phyloP scores from a whole-genome alignment of 1,140 invertebrate species.

The Pseudobourletiella spinata region DNA sequence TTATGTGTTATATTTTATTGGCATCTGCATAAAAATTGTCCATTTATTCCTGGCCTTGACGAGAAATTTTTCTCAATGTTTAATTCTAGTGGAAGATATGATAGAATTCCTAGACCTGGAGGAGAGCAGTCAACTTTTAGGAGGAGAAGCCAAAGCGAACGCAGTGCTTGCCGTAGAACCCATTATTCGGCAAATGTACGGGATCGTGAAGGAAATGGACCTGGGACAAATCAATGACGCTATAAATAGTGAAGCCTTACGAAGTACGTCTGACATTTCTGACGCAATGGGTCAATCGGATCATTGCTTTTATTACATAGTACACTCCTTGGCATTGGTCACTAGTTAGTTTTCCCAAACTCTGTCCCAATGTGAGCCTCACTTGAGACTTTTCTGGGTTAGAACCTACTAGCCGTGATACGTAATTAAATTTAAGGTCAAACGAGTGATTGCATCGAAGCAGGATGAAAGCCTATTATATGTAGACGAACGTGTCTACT shows the following conservation, averaged over 20 bases:
- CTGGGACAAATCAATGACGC: constrained; percentile 26
- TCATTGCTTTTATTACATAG: too few relatives aligned
- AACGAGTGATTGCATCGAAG: too few relatives aligned
- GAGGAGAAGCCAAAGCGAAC: constrained; percentile 34
- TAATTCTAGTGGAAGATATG: constrained; percentile 33
- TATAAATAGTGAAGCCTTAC: constrained; percentile 30
- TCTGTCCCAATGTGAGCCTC: too few relatives aligned
- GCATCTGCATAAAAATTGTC: too few relatives aligned
- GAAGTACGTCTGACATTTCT: constrained; percentile 26
- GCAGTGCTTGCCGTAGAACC: constrained; percentile 31
- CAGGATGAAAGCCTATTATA: too few relatives aligned
- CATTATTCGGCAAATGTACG: constrained; percentile 30
- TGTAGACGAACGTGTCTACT: too few relatives aligned
- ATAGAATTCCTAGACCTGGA: constrained; percentile 32
- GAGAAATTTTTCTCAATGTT: neutral
- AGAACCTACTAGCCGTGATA: too few relatives aligned
- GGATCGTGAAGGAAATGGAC: constrained; percentile 27
- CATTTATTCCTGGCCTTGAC: neutral
- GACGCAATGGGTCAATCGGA: too few relatives aligned
- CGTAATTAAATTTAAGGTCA: too few relatives aligned
- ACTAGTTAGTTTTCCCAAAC: too few relatives aligned
- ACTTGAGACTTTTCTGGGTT: too few relatives aligned
- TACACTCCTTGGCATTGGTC: too few relatives aligned
- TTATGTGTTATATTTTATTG: neutral
- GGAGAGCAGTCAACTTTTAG: constrained; percentile 30